Conservation (phyloP, 2,113 vertebrate genomes). For the Centropus bengalensis region DNA sequence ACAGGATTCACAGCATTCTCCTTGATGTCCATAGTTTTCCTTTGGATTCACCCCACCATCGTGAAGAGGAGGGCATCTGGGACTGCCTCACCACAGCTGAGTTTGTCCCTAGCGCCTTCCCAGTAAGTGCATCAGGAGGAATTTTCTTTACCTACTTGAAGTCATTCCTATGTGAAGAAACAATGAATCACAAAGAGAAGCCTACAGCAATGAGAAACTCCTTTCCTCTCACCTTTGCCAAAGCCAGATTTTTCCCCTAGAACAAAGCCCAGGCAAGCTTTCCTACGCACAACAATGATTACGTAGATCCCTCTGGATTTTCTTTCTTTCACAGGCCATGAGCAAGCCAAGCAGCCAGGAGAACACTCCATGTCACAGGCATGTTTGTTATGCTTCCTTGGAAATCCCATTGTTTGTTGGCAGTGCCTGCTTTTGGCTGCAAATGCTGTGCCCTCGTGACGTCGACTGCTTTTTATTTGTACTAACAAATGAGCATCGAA, state of each 20-base stretch:
- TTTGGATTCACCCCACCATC: not conserved
- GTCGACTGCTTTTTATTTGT: not conserved
- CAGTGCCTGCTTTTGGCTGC: not conserved
- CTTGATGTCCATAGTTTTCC: not conserved
- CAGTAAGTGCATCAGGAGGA: not conserved
- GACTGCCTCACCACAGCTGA: not conserved
- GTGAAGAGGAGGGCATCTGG: not conserved
- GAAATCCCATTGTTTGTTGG: constrained; percentile 53
- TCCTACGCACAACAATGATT: constrained; percentile 19
- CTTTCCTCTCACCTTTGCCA: constrained; percentile 57
- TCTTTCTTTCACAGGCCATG: not conserved
- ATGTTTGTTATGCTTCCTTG: constrained; percentile 45
- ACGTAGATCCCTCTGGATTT: constrained; percentile 8
- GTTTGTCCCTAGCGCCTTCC: not conserved
- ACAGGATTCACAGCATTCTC: not conserved
- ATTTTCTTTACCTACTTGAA: constrained; percentile 12
- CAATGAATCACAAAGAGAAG: constrained; percentile 57
- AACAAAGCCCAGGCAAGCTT: constrained; percentile 57
- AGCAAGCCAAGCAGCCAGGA: constrained; percentile 36
- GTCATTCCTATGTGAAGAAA: constrained; percentile 22
- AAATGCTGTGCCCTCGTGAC: not conserved
- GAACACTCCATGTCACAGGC: not conserved
- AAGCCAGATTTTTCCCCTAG: constrained; percentile 24
- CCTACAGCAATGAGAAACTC: constrained; percentile 42
- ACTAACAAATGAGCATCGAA: not conserved